Evolutionary conservation across 2,113 vertebrate genomes (phyloP).

Genomic region (Silurus asotus): DNA sequence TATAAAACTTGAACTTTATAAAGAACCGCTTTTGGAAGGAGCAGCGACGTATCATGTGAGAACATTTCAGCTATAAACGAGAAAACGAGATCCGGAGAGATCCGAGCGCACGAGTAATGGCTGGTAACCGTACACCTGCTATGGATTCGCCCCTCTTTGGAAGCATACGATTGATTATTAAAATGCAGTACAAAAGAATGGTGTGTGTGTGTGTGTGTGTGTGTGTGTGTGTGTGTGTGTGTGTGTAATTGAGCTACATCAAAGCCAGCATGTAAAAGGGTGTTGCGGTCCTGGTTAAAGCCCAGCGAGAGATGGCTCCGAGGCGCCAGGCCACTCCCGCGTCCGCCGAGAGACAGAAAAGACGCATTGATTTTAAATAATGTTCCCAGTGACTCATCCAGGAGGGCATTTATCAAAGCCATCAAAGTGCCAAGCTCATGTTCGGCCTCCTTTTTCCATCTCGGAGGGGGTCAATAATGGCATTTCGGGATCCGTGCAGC

Average conservation of each 20-base stretch:
- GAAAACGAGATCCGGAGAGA: conserved; percentile 18
- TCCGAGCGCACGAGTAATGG: conserved; percentile 15
- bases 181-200: conserved; percentile 20
- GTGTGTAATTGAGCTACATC: conserved; percentile 51
- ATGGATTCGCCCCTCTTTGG: conserved; percentile 41
- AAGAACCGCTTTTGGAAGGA: background rate
- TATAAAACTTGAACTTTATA: background rate
- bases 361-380: conserved; percentile 58
- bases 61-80: conserved; percentile 1
- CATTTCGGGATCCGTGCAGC: conserved; percentile 19
- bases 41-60: background rate
- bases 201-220: background rate
- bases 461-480: conserved; percentile 45
- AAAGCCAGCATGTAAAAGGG: conserved; percentile 48
- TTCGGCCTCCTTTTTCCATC: conserved; percentile 37
- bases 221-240: conserved; percentile 20
- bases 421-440: conserved; percentile 45
- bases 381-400: conserved; percentile 53
- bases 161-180: conserved; percentile 51
- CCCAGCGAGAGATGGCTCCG: conserved; percentile 32
- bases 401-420: conserved; percentile 54
- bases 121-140: conserved; percentile 37
- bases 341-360: conserved; percentile 43
- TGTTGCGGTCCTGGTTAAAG: conserved; percentile 36
- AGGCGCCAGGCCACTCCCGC: conserved; percentile 49